Evolutionary conservation across 2,888 invertebrate genomes (phyloP), one percentile per base, ranked within the genome.

Genomic region (Agriotes lineatus): DNA sequence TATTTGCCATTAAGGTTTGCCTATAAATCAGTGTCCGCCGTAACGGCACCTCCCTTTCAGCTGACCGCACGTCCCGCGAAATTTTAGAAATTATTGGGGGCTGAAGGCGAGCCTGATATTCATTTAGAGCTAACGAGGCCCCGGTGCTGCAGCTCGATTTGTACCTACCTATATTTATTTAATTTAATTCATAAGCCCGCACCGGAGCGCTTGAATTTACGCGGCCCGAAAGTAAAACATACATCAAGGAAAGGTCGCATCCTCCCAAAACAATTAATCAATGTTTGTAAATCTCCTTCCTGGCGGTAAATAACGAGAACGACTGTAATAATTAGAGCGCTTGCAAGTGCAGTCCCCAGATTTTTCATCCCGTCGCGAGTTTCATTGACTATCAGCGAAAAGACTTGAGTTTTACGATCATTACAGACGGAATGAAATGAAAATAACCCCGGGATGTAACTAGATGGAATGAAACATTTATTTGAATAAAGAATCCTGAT

Each of bases 1-100:
- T 81, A 82, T 82, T 82, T 80, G 80, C 81, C 81, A 81, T 82
- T 81, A 81, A 59, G 77, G 79, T 76, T 79, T 79, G 72, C 78
- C 79, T 77, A 82, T 82, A 82, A 82, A 76, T 75, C 75, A 75
- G 70, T 70, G 72, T 73, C 75, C 67, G 70, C 71, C 73, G 72
- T 63, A 58, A 57, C 42, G 63, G 39, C 68, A 52, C 30, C 52
- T 16, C 33, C 52, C 16, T 52, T 18, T 9, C 18, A 9, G 52
- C 52, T 52, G 52, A 52, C 52, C 52, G 33, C 33, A 16, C 18
- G 52, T 52, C 52, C 52, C 18, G 48, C 19, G 25, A 48, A 45
- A 48, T 22, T 20, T 48, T 19, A 0, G 48, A 22, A 48, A 25
- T 48, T 10, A 48, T 48, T 48, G 4, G 25, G n/a, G 25, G 7